phyloP scores from a whole-genome alignment of 2,797 vertebrate genomes.

The Neosalanx taihuensis region DNA sequence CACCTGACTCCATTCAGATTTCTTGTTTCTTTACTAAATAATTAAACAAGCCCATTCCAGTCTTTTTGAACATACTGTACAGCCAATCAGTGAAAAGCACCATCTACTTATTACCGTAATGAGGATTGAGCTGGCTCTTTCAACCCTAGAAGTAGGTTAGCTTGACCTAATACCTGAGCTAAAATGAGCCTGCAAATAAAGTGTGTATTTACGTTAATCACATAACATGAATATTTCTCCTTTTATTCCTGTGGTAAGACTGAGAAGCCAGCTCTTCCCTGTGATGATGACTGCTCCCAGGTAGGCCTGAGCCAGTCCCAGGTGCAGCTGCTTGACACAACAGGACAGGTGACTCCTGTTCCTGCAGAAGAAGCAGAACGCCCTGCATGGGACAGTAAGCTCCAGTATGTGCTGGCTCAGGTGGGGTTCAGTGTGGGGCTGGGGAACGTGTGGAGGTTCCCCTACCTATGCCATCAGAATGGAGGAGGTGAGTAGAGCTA shows the following conservation, averaged over 20 bases:
- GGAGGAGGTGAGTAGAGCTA: conserved; percentile 75
- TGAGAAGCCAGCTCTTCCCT: conserved; percentile 67
- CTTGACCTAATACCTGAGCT: too few relatives aligned
- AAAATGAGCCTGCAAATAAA: too few relatives aligned
- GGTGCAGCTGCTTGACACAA: conserved; percentile 44
- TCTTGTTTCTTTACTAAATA: too few relatives aligned
- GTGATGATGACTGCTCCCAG: conserved; percentile 48
- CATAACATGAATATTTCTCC: background rate
- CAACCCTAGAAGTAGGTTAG: too few relatives aligned
- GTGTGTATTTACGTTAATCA: too few relatives aligned
- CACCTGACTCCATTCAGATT: too few relatives aligned
- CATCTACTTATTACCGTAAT: too few relatives aligned
- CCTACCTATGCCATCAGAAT: conserved; percentile 86
- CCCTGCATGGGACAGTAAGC: conserved; percentile 80
- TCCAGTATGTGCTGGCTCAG: conserved; percentile 84
- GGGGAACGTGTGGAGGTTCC: conserved; percentile 86
- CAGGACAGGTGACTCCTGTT: background rate
- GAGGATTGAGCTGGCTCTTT: too few relatives aligned
- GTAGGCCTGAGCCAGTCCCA: conserved; percentile 58
- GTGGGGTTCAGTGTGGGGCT: conserved; percentile 87
- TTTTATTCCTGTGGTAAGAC: conserved; percentile 45
- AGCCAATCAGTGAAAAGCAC: too few relatives aligned
- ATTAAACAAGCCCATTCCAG: too few relatives aligned
- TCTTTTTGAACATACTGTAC: too few relatives aligned
- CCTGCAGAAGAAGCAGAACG: conserved; percentile 47